Percentiles rank a stretch among this genome's conserved stretches.
Evolutionary conservation across 2,797 vertebrate species (phyloP).

Genomic region (Garrulus glandarius): DNA sequence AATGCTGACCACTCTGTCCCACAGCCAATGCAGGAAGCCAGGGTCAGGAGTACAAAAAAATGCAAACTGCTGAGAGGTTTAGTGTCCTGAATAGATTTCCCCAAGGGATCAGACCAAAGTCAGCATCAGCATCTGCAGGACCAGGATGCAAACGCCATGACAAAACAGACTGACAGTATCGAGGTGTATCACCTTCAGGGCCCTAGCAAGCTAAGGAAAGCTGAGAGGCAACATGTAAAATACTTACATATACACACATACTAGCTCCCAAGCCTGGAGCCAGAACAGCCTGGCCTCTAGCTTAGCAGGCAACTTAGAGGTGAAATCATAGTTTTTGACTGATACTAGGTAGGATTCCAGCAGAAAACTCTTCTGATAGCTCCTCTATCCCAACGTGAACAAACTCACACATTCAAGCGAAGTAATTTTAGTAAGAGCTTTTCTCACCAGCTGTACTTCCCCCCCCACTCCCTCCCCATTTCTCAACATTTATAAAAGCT

Average conservation of each 20-base stretch:
- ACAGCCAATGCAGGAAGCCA: background rate
- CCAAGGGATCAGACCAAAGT: background rate
- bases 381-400: background rate
- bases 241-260: background rate
- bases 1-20: rapidly evolving
- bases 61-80: background rate
- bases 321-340: background rate
- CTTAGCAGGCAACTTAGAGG: background rate
- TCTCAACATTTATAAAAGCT: background rate
- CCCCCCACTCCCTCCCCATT: rapidly evolving
- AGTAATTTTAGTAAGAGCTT: background rate
- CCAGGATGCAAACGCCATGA: background rate
- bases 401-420: background rate
- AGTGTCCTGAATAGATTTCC: background rate
- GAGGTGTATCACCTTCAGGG: background rate
- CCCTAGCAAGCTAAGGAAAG: background rate
- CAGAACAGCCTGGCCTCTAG: background rate
- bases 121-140: background rate
- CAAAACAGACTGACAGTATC: background rate
- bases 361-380: background rate
- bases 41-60: background rate
- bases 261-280: background rate
- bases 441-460: background rate
- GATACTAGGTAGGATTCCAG: background rate
- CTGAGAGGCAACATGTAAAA: background rate